Base-by-base conservation (phyloP, 2,888 invertebrate species). In the Brachyptera risi region DNA sequence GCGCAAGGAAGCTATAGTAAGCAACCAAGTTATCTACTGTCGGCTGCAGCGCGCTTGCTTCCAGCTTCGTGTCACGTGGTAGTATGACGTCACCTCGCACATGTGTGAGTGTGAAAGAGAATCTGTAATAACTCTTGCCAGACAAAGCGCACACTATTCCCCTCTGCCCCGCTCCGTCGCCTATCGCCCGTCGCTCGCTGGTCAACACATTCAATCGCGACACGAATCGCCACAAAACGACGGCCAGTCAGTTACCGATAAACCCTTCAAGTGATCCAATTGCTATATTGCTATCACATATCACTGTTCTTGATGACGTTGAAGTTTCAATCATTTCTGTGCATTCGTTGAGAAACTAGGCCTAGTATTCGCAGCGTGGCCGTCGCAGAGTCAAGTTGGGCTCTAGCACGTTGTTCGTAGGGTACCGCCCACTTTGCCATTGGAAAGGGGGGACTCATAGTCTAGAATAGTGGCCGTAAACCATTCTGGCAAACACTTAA, bases 401-500 rank as follows among this genome's bases (percentile, higher is more conserved):
- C 21, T 17, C 50, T 26, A 27, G 15, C 54, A 54, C 54, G 54
- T 54, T 54, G 51, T 3, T 31, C 21, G 17, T 13, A 35, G 15
- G 54, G 54, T 7, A 15, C 54, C 54, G 54, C 54, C 54, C 54
- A 54, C 54, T 54, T 54, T 35, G 15, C 17, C 37, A 17, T 37
- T 3, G 27, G 27, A n/a, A 35, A 54, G 54, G 54, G 54, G 54
- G 54, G 54, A 54, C 35, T 17, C 37, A 35, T 54, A 54, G 54
- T 21, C 54, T 54, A 54, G 54, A 54, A 54, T 54, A 54, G 54
- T 54, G 54, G 60, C 65, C 65, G 63, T 63, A 65, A 65, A 65
- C 50, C 65, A 65, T 65, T 56, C 63, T 58, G 38, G 62, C 58
- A 61, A 64, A 62, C 62, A 65, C 65, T 65, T 65, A 65, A 65